These are phyloP conservation scores for Lasioglossum albipes DNA, from an alignment of 1,140 invertebrate species.

Conservation along the genomic window DNA sequence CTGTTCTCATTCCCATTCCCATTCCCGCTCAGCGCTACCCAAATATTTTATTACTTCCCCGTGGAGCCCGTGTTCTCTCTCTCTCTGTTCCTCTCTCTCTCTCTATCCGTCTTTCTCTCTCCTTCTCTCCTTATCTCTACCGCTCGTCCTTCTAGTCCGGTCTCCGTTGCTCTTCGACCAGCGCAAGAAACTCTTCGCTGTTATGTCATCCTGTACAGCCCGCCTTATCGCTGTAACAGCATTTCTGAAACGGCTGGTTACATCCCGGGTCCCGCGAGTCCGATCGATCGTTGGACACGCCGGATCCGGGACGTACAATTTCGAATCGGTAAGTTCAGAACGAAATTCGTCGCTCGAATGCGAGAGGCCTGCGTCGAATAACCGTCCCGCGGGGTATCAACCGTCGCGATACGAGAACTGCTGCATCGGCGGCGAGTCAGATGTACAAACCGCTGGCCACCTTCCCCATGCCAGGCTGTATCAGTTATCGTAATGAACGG, in stretches of 20 bases:
- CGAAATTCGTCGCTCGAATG: background rate
- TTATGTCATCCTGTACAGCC: conserved; percentile 49
- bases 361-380: background rate
- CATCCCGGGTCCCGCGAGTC: background rate
- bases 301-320: background rate
- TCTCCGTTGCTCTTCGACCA: conserved; percentile 17
- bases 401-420: conserved; percentile 51
- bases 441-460: background rate
- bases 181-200: conserved; percentile 42
- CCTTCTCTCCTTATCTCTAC: background rate
- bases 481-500: conserved; percentile 6
- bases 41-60: conserved; percentile 71
- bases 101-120: background rate
- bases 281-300: too few species aligned
- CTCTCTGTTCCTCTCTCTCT: conserved; percentile 6
- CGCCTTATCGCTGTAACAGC: conserved; percentile 35
- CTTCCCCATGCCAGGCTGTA: background rate
- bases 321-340: background rate
- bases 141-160: too few species aligned
- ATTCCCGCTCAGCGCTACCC: conserved; percentile 61
- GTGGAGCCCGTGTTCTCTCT: conserved; percentile 57
- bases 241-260: background rate
- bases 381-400: conserved; percentile 37
- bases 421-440: conserved; percentile 29
- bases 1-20: conserved; percentile 72